Conservation (phyloP, 2,888 invertebrate genomes). For the Phortica okadai region DNA sequence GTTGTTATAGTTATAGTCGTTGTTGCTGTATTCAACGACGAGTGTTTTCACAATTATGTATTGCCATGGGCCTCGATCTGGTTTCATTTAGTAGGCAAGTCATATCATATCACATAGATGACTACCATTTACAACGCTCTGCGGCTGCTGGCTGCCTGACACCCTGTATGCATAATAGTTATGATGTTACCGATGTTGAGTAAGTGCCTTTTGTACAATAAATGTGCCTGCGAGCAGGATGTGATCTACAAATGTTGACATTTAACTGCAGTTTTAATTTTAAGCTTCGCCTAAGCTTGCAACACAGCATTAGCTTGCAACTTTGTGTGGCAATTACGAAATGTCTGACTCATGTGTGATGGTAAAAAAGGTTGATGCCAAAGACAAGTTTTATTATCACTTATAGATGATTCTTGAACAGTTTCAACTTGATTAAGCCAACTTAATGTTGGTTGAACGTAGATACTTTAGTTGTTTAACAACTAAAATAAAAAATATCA, state of each 20-base stretch:
- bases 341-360: background rate
- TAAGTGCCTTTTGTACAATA: background rate
- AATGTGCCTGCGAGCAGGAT: constrained; percentile 16
- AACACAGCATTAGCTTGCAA: background rate
- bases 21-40: constrained; percentile 28
- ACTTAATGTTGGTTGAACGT: too few species aligned
- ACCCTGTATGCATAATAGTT: constrained; percentile 7
- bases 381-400: too few species aligned
- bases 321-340: background rate
- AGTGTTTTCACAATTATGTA: constrained; percentile 63
- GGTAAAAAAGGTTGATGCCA: too few species aligned
- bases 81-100: constrained; percentile 55
- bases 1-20: constrained; percentile 13
- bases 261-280: background rate
- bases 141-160: background rate
- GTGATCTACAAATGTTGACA: constrained; percentile 10
- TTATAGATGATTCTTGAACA: too few species aligned
- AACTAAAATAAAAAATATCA: too few species aligned
- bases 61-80: constrained; percentile 66
- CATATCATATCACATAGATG: background rate
- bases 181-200: background rate
- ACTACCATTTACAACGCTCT: constrained; percentile 1
- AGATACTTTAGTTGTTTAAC: too few species aligned
- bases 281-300: constrained; percentile 6
- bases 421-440: too few species aligned